Evolutionary conservation across 2,888 invertebrate species (phyloP).

Genomic region (Athetis lepigone): DNA sequence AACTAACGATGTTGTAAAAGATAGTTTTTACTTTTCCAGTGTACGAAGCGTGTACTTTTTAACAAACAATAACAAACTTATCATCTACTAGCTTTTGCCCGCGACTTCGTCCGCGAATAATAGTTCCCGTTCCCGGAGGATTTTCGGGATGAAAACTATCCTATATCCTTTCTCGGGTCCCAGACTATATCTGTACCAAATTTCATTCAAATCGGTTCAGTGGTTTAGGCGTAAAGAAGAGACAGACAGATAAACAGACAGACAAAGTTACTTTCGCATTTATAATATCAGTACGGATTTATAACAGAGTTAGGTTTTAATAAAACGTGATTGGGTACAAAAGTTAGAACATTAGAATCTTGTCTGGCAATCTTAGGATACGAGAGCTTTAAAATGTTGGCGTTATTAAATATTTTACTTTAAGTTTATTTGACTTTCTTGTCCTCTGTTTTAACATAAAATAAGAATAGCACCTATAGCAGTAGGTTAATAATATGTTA

Average conservation of each 20-base stretch:
- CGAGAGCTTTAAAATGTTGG: slow-evolving; percentile 9
- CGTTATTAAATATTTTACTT: neutral
- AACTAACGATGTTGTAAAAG: neutral
- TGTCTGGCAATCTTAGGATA: slow-evolving; percentile 10
- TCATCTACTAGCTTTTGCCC: too few relatives aligned
- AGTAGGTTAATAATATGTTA: neutral
- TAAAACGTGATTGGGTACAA: slow-evolving; percentile 31
- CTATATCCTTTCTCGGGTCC: too few relatives aligned
- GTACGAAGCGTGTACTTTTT: neutral
- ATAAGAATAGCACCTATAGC: too few relatives aligned
- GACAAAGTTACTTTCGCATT: too few relatives aligned
- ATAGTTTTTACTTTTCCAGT: neutral
- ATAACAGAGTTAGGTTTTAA: slow-evolving; percentile 34
- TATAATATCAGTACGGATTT: slow-evolving; percentile 20
- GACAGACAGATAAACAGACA: too few relatives aligned
- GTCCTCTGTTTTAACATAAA: neutral
- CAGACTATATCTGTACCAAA: too few relatives aligned
- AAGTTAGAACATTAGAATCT: slow-evolving; percentile 22
- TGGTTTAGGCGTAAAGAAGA: too few relatives aligned
- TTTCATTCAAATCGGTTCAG: too few relatives aligned
- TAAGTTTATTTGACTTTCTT: slow-evolving; percentile 1
- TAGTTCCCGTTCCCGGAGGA: too few relatives aligned
- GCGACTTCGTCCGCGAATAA: too few relatives aligned
- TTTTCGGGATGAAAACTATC: too few relatives aligned
- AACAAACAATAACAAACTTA: neutral